These are phyloP conservation scores for Drosophila gaucha DNA, from an alignment of 2,888 invertebrate species.

Conservation along the genomic window DNA sequence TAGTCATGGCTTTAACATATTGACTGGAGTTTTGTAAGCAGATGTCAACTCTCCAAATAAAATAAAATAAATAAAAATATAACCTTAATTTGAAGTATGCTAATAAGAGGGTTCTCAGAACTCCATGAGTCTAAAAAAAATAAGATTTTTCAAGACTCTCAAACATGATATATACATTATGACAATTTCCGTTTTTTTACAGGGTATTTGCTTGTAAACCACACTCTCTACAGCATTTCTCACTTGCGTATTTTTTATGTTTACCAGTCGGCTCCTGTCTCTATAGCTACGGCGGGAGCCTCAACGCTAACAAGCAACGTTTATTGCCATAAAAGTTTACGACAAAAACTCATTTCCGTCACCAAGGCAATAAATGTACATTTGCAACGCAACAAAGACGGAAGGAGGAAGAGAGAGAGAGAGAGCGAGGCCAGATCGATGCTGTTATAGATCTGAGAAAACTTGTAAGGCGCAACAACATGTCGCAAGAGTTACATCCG, in stretches of 20 bases:
- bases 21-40: no score
- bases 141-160: background rate
- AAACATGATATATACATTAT: no score
- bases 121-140: background rate
- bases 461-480: slow-evolving; percentile 24
- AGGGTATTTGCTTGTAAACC: background rate
- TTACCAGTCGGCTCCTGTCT: slow-evolving; percentile 26
- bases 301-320: slow-evolving; percentile 58
- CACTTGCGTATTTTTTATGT: slow-evolving; percentile 17
- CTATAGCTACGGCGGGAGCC: slow-evolving; percentile 30
- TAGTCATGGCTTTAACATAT: no score
- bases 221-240: no score
- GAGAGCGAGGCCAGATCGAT: slow-evolving; percentile 37
- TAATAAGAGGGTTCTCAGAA: no score
- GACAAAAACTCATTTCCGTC: slow-evolving; percentile 80
- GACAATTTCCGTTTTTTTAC: background rate
- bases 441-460: slow-evolving; percentile 34
- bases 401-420: background rate
- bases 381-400: slow-evolving; percentile 31
- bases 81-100: no score
- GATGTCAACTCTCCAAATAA: no score
- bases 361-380: slow-evolving; percentile 71
- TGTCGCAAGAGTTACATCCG: slow-evolving; percentile 52
- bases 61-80: no score
- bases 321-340: slow-evolving; percentile 80